phyloP scores from a whole-genome alignment of 92 coral and sea anemone genomes.

The Epizoanthus fatuus region DNA sequence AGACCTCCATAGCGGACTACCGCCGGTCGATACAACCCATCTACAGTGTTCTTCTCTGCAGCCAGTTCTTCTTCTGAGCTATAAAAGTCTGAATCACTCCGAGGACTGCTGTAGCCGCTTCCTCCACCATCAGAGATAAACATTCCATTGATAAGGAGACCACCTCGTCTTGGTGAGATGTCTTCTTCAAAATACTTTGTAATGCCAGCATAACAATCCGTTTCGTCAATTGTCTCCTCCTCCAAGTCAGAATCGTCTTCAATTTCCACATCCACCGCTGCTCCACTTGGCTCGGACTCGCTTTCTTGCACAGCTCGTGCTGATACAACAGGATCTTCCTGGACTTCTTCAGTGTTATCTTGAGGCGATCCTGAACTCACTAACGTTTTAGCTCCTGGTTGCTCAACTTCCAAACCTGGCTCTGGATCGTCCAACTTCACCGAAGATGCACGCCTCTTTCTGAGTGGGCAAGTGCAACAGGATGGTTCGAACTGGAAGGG shows the following conservation, averaged over 20 bases:
- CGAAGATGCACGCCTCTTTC: conserved; percentile 2
- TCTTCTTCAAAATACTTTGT: conserved; percentile 57
- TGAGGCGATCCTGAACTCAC: conserved; percentile 2
- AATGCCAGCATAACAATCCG: conserved; percentile 46
- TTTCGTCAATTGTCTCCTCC: conserved; percentile 45
- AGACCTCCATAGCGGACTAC: background rate
- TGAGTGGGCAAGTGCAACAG: conserved; percentile 82
- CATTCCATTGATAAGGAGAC: conserved; percentile 78
- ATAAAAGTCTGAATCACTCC: conserved; percentile 78
- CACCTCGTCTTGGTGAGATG: conserved; percentile 49
- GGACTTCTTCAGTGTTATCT: background rate
- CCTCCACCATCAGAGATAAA: conserved; percentile 47
- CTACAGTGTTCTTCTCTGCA: background rate
- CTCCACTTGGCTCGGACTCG: background rate
- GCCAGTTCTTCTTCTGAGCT: conserved; percentile 73
- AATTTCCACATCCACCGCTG: background rate
- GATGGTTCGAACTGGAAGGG: conserved; percentile 83
- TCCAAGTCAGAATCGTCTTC: conserved; percentile 42
- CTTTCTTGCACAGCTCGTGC: background rate
- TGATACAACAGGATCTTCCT: background rate
- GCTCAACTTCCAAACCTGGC: background rate
- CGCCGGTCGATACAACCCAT: background rate
- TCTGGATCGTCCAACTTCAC: background rate
- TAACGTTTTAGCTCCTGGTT: background rate
- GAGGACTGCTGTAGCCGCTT: conserved; percentile 15